phyloP scores from a whole-genome alignment of 2,888 invertebrate genomes.

The Athalia circularis region DNA sequence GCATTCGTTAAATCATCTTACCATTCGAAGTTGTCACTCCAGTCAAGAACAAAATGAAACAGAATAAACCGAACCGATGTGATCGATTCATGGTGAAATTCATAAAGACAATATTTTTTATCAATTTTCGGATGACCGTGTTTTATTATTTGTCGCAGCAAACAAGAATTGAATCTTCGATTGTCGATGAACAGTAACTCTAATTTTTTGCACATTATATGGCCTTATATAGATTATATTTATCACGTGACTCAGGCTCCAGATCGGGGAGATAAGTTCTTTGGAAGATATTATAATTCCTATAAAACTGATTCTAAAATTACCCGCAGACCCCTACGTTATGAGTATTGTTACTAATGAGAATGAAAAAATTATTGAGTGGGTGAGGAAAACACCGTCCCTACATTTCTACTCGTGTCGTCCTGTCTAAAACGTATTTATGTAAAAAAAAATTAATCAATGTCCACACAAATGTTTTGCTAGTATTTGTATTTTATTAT shows the following conservation, averaged over 20 bases:
- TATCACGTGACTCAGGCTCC: conserved; percentile 17
- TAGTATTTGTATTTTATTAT: too few species aligned
- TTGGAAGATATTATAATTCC: background rate
- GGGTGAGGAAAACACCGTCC: too few species aligned
- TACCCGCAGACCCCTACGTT: too few species aligned
- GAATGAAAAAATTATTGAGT: too few species aligned
- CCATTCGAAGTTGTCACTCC: conserved; percentile 13
- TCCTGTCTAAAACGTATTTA: too few species aligned
- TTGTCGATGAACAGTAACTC: background rate
- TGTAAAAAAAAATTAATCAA: too few species aligned
- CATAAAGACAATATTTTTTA: background rate
- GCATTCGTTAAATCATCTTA: conserved; percentile 5
- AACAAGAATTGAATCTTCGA: background rate
- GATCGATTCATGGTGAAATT: conserved; percentile 12
- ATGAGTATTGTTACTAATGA: too few species aligned
- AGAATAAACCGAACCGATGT: background rate
- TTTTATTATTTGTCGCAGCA: too few species aligned
- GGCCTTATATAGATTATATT: conserved; percentile 1
- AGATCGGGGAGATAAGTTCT: conserved; percentile 9
- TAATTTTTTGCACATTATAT: background rate
- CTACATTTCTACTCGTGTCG: too few species aligned
- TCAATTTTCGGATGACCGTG: too few species aligned
- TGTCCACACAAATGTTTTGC: too few species aligned
- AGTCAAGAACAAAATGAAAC: background rate
- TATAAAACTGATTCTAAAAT: background rate